Evolutionary conservation across 2,888 invertebrate genomes (phyloP).

Genomic region (Brenthis hecate): DNA sequence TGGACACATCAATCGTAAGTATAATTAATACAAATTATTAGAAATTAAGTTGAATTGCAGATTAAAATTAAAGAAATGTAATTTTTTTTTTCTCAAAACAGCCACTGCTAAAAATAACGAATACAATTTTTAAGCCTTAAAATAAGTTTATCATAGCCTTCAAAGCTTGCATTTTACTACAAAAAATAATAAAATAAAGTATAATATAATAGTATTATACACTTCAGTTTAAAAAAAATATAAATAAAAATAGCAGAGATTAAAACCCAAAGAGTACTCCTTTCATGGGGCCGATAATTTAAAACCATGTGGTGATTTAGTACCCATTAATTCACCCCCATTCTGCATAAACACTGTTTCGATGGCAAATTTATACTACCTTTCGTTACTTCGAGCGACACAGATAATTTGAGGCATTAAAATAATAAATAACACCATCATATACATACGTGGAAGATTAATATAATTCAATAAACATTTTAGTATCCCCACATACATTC

Average conservation of each 20-base stretch:
- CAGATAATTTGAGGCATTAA: conserved; percentile 30
- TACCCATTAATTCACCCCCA: conserved; percentile 22
- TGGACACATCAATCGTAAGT: too few species aligned
- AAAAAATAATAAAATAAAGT: neutral
- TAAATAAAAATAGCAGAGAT: neutral
- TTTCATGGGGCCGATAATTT: conserved; percentile 17
- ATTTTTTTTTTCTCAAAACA: too few species aligned
- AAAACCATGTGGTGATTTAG: conserved; percentile 26
- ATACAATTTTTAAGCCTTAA: too few species aligned
- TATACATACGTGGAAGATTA: conserved; percentile 34
- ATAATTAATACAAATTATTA: too few species aligned
- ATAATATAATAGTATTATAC: neutral
- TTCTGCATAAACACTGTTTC: conserved; percentile 24
- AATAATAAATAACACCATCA: conserved; percentile 38
- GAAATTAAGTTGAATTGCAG: neutral
- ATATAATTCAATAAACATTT: conserved; percentile 40
- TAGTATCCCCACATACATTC: conserved; percentile 35
- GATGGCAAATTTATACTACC: conserved; percentile 30
- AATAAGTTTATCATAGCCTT: too few species aligned
- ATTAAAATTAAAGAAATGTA: neutral
- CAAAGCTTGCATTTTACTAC: too few species aligned
- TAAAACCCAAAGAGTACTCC: conserved; percentile 9
- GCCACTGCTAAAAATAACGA: too few species aligned
- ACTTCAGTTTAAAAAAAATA: neutral
- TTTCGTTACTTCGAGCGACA: conserved; percentile 16